phyloP scores from a whole-genome alignment of 1,140 invertebrate genomes.

The Drosophila punjabiensis region DNA sequence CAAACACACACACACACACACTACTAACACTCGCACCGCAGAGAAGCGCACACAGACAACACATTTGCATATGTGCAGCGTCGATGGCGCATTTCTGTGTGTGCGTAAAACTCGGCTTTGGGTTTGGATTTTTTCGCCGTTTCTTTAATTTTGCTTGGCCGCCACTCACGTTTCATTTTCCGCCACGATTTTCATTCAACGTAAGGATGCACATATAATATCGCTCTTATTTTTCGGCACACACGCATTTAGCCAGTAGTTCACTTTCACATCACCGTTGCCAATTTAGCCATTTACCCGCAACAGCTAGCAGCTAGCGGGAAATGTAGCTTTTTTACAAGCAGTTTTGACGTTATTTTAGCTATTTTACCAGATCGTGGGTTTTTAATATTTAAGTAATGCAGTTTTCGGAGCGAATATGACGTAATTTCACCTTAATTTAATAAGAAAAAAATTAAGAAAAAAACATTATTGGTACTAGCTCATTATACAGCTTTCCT shows the following conservation, averaged over 20 bases:
- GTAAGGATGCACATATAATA: not conserved
- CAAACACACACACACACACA: slow-evolving; percentile 49
- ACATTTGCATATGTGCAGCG: slow-evolving; percentile 64
- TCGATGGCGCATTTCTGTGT: slow-evolving; percentile 10
- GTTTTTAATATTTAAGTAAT: no score
- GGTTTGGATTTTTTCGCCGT: not conserved
- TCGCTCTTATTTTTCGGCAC: slow-evolving; percentile 10
- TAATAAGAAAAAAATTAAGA: no score
- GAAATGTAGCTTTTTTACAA: no score
- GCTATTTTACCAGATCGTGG: no score
- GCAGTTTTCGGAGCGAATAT: no score
- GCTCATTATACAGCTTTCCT: no score
- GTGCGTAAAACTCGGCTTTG: slow-evolving; percentile 46
- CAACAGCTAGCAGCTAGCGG: no score
- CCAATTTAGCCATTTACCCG: no score
- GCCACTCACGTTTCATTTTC: slow-evolving; percentile 49
- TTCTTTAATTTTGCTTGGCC: not conserved
- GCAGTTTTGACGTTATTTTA: no score
- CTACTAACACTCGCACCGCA: slow-evolving; percentile 12
- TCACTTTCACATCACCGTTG: slow-evolving; percentile 31
- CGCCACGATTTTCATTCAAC: slow-evolving; percentile 28
- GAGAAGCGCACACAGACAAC: slow-evolving; percentile 51
- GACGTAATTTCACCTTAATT: no score
- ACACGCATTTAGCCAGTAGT: slow-evolving; percentile 18
- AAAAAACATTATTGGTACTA: no score